These are phyloP conservation scores for Lota lota DNA, from an alignment of 2,113 vertebrate species.

Conservation along the genomic window DNA sequence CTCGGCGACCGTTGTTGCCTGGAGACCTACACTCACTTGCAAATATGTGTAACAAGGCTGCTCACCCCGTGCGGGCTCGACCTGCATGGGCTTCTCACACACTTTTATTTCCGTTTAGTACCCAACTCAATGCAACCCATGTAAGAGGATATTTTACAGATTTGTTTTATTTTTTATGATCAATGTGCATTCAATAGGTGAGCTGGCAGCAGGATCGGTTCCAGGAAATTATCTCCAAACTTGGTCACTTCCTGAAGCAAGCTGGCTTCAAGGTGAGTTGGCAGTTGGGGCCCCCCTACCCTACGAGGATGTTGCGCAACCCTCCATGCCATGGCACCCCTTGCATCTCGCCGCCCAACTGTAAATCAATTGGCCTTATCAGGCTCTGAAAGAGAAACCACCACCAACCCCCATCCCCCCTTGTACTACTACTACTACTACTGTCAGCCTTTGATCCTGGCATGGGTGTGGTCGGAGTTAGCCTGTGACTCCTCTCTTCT, in stretches of 20 bases:
- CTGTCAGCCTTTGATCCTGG: background rate
- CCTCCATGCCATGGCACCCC: background rate
- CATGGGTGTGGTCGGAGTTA: background rate
- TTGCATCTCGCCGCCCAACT: background rate
- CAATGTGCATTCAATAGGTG: conserved; percentile 70
- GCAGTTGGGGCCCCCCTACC: background rate
- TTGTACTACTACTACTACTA: too few relatives aligned
- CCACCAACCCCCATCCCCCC: background rate
- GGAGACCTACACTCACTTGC: too few relatives aligned
- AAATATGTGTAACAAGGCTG: too few relatives aligned
- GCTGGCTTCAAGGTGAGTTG: conserved; percentile 93
- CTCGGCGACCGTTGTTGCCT: too few relatives aligned
- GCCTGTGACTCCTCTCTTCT: conserved; percentile 17
- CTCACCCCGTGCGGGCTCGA: too few relatives aligned
- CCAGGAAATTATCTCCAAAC: conserved; percentile 87
- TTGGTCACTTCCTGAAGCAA: conserved; percentile 95
- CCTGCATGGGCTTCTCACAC: too few relatives aligned
- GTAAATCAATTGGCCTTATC: background rate
- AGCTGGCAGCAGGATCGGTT: conserved; percentile 96
- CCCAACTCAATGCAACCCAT: too few relatives aligned
- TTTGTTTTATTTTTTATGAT: background rate
- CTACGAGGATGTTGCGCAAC: background rate
- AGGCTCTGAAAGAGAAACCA: background rate
- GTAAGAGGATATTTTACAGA: too few relatives aligned
- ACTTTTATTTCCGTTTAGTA: too few relatives aligned